A percentile compares a stretch with the other conserved stretches of the same genome.
phyloP scores from a whole-genome alignment of 2,888 invertebrate species.

The Homarus gammarus region DNA sequence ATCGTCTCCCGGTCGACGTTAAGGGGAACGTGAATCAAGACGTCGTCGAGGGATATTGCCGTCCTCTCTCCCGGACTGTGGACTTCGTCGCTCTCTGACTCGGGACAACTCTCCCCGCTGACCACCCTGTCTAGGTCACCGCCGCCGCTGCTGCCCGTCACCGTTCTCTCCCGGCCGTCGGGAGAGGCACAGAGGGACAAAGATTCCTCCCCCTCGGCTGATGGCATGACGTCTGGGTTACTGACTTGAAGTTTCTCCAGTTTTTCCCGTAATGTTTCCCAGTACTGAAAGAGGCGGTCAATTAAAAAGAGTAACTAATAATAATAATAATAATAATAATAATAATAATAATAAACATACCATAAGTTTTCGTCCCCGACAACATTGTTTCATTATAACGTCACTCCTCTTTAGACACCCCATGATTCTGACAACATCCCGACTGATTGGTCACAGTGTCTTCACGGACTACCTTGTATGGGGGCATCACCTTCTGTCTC shows the following conservation, averaged over 20 bases:
- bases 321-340: no score
- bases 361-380: no score
- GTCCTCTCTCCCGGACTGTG: constrained; percentile 3
- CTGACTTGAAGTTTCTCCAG: constrained; percentile 40
- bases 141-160: constrained; percentile 43
- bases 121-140: constrained; percentile 34
- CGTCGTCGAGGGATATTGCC: constrained; percentile 6
- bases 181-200: background rate
- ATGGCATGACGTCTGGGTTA: background rate
- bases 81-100: constrained; percentile 46
- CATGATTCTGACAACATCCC: background rate
- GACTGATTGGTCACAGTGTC: no score
- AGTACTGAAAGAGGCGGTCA: constrained; percentile 41
- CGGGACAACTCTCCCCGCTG: constrained; percentile 45
- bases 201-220: background rate
- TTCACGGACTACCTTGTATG: no score
- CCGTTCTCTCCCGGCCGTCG: constrained; percentile 34
- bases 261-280: constrained; percentile 57
- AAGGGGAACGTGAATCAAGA: background rate
- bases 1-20: background rate
- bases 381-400: no score
- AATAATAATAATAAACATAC: no score
- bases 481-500: no score
- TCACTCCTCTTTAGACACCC: background rate
- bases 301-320: no score